Evolutionary conservation across 2,888 invertebrate species (phyloP).

Genomic region (Protodeltote pygarga): DNA sequence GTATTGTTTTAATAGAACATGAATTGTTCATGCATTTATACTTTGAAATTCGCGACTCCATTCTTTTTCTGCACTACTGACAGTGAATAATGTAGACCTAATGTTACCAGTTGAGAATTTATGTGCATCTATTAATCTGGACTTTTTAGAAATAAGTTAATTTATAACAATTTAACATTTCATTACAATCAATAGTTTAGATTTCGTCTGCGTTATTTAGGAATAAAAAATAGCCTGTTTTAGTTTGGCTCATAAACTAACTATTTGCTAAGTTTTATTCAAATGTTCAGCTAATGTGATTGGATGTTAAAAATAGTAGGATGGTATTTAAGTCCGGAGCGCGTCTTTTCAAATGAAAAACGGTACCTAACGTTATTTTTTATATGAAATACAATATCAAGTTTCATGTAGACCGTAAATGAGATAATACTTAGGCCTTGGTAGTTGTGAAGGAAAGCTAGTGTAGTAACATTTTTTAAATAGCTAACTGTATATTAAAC

Average conservation of each 20-base stretch:
- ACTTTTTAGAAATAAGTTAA: conserved; percentile 1
- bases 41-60: conserved; percentile 1
- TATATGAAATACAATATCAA: conserved; percentile 29
- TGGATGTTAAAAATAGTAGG: background rate
- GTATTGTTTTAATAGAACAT: conserved; percentile 13
- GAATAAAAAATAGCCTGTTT: too few species aligned
- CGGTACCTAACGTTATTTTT: background rate
- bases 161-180: conserved; percentile 14
- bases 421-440: conserved; percentile 50
- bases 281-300: background rate
- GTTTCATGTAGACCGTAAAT: conserved; percentile 28
- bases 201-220: too few species aligned
- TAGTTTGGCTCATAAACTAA: too few species aligned
- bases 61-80: background rate
- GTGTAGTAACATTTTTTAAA: conserved; percentile 44
- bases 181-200: too few species aligned
- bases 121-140: background rate
- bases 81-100: conserved; percentile 2
- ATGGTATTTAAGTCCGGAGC: conserved; percentile 5
- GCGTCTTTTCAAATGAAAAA: conserved; percentile 9
- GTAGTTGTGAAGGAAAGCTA: conserved; percentile 48
- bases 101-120: conserved; percentile 8
- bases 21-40: conserved; percentile 25
- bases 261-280: too few species aligned
- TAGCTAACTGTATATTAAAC: conserved; percentile 50